Conservation (phyloP, 2,797 vertebrate genomes). For the Melanotaenia boesemani region DNA sequence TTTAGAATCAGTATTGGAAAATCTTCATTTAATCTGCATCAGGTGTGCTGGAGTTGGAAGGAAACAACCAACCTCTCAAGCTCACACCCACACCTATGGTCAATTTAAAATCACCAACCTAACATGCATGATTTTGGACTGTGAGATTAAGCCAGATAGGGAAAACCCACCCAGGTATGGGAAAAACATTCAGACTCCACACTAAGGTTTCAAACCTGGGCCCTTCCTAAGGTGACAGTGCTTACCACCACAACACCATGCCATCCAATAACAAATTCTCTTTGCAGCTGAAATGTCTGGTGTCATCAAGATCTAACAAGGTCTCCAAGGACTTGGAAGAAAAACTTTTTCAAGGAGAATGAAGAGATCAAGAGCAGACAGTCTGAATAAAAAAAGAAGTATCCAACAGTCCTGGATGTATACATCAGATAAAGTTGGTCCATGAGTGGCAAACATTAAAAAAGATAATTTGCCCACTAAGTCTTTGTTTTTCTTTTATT, state of each 20-base stretch:
- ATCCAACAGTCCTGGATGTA: conserved; percentile 1
- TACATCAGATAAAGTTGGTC: not conserved
- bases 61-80: no score
- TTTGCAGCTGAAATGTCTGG: conserved; percentile 5
- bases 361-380: conserved; percentile 16
- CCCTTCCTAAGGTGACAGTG: not conserved
- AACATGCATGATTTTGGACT: no score
- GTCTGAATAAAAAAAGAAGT: conserved; percentile 1
- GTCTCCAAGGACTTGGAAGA: conserved; percentile 4
- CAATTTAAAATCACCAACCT: no score
- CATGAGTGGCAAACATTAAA: no score
- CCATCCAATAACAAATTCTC: conserved; percentile 1
- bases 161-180: no score
- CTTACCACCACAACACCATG: not conserved
- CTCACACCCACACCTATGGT: no score
- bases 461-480: not conserved
- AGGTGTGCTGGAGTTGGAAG: no score
- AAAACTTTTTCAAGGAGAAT: conserved; percentile 3
- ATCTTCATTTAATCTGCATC: no score
- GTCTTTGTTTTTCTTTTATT: not conserved
- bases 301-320: conserved; percentile 18
- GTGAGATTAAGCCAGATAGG: no score
- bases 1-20: no score
- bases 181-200: not conserved
- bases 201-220: not conserved